Percentiles rank a stretch among this genome's conserved stretches.
Conservation (phyloP, 2,113 vertebrate species). For the Takifugu flavidus region DNA sequence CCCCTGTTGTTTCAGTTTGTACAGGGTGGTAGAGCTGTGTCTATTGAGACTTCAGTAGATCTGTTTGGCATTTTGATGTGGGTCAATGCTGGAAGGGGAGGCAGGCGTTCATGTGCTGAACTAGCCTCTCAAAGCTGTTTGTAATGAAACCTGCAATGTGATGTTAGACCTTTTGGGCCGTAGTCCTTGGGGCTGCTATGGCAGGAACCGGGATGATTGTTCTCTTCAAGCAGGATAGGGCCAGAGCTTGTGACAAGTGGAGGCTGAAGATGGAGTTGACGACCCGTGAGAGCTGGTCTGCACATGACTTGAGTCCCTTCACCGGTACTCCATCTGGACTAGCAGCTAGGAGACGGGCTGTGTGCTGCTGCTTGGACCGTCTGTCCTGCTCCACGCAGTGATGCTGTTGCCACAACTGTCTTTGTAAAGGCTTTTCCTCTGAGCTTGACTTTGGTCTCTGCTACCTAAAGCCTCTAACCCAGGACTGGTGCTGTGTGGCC, state of each 20-base stretch:
- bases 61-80: too few relatives aligned
- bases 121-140: too few relatives aligned
- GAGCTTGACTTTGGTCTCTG: slow-evolving; percentile 18
- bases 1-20: too few relatives aligned
- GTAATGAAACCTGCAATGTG: too few relatives aligned
- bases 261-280: neutral
- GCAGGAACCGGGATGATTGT: too few relatives aligned
- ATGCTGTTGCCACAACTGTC: slow-evolving; percentile 24
- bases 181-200: too few relatives aligned
- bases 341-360: slow-evolving; percentile 25
- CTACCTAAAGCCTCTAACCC: slow-evolving; percentile 25
- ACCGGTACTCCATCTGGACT: neutral
- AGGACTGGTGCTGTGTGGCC: slow-evolving; percentile 34
- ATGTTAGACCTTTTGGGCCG: too few relatives aligned
- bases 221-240: neutral
- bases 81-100: too few relatives aligned
- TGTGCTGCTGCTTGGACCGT: slow-evolving; percentile 80
- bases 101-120: too few relatives aligned
- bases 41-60: too few relatives aligned
- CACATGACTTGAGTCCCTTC: neutral
- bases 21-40: too few relatives aligned
- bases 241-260: neutral
- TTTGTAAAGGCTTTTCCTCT: slow-evolving; percentile 1
- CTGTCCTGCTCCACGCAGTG: slow-evolving; percentile 85
- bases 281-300: neutral